Percentiles rank a stretch among this genome's conserved stretches.
Conservation (phyloP, 2,888 invertebrate species). For the Zelleria hepariella region DNA sequence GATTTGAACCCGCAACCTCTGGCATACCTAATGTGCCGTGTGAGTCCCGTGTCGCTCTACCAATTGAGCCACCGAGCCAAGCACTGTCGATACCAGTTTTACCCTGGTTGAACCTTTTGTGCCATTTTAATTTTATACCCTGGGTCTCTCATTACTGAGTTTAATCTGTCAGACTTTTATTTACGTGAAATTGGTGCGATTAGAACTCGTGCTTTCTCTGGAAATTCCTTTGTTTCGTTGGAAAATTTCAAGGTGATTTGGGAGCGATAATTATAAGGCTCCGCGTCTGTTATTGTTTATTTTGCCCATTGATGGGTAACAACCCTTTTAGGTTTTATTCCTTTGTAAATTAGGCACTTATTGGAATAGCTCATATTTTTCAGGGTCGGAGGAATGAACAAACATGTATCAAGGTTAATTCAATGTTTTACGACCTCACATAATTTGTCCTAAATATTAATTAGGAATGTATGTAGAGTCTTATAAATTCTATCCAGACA, state of each 20-base stretch:
- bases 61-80: too few species aligned
- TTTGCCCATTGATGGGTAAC: background rate
- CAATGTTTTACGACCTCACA: background rate
- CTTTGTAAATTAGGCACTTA: background rate
- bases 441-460: background rate
- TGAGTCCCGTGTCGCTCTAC: too few species aligned
- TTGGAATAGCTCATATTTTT: background rate
- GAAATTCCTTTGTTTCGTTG: slow-evolving; percentile 28
- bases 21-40: too few species aligned
- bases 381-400: background rate
- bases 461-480: too few species aligned
- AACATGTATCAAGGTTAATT: background rate
- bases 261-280: background rate
- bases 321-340: background rate
- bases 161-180: slow-evolving; percentile 70
- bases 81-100: too few species aligned
- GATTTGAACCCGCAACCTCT: too few species aligned
- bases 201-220: slow-evolving; percentile 38
- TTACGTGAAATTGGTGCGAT: slow-evolving; percentile 59
- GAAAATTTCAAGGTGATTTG: background rate
- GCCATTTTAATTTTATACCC: slow-evolving; percentile 5
- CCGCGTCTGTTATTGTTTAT: background rate
- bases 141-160: slow-evolving; percentile 49
- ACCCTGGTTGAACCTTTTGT: background rate
- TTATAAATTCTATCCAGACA: background rate